A percentile compares a stretch with the other conserved stretches of the same genome.
Evolutionary conservation across 2,113 vertebrate genomes (phyloP).

Genomic region (Thalassoma bifasciatum): DNA sequence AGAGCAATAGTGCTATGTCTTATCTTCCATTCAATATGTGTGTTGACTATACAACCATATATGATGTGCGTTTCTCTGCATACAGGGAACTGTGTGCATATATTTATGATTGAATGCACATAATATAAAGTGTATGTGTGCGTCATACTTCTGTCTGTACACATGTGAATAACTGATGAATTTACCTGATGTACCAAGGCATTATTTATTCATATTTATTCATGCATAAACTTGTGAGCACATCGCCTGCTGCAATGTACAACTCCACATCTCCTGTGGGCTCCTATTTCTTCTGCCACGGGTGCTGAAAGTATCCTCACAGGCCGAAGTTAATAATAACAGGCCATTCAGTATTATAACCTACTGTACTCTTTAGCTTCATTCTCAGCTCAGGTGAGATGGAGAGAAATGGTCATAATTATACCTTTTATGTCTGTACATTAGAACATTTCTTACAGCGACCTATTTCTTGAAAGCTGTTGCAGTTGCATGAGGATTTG

Average conservation of each 20-base stretch:
- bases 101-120: constrained; percentile 8
- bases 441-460: neutral
- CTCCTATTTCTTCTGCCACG: neutral
- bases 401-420: constrained; percentile 19
- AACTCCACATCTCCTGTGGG: neutral
- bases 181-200: neutral
- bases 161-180: constrained; percentile 9
- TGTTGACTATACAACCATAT: constrained; percentile 25
- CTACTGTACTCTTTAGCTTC: neutral
- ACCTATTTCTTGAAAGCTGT: constrained; percentile 7
- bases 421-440: constrained; percentile 8
- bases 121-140: neutral
- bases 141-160: neutral
- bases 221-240: constrained; percentile 12
- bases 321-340: constrained; percentile 7
- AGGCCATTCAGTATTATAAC: neutral
- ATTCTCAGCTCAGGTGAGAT: constrained; percentile 23
- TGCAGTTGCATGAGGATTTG: constrained; percentile 28
- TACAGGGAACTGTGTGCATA: neutral
- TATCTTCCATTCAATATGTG: constrained; percentile 32
- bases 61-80: neutral
- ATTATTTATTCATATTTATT: constrained; percentile 20
- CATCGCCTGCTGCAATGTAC: neutral
- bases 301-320: constrained; percentile 9
- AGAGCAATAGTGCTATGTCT: constrained; percentile 24